A percentile compares a stretch with the other conserved stretches of the same genome.
Evolutionary conservation across 1,140 invertebrate species (phyloP).

Genomic region (Tetragnatha versicolor): DNA sequence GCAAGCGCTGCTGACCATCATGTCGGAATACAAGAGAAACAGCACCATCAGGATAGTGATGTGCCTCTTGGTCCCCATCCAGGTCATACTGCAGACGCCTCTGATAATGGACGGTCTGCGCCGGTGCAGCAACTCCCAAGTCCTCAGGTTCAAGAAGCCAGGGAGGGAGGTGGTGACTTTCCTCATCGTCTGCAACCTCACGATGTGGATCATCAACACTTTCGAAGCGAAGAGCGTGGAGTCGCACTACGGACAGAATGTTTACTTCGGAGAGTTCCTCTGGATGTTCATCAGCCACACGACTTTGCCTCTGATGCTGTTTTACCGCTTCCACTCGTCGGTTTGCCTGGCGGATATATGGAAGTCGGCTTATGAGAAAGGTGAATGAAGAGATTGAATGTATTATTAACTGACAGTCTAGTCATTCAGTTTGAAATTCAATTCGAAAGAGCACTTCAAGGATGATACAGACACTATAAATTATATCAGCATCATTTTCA

Average conservation of each 20-base stretch:
- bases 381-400: conserved; percentile 23
- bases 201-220: conserved; percentile 80
- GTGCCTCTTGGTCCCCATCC: conserved; percentile 58
- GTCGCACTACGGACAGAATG: conserved; percentile 69
- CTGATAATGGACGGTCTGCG: conserved; percentile 79
- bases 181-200: conserved; percentile 79
- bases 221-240: conserved; percentile 77
- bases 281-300: conserved; percentile 81
- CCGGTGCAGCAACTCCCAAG: conserved; percentile 72
- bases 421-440: too few species aligned
- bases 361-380: conserved; percentile 75
- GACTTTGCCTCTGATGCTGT: conserved; percentile 78
- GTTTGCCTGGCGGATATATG: conserved; percentile 84
- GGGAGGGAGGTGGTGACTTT: conserved; percentile 80
- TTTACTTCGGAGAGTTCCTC: conserved; percentile 73
- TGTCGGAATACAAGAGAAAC: neutral
- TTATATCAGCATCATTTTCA: too few species aligned
- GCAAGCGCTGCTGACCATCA: conserved; percentile 70
- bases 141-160: conserved; percentile 74
- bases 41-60: conserved; percentile 11
- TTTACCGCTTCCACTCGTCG: conserved; percentile 83
- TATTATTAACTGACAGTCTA: too few species aligned
- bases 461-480: too few species aligned
- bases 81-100: conserved; percentile 71
- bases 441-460: too few species aligned